A percentile compares a stretch with the other conserved stretches of the same genome.
These are phyloP conservation scores for Campoletis raptor DNA, from an alignment of 2,888 invertebrate species.

Conservation along the genomic window DNA sequence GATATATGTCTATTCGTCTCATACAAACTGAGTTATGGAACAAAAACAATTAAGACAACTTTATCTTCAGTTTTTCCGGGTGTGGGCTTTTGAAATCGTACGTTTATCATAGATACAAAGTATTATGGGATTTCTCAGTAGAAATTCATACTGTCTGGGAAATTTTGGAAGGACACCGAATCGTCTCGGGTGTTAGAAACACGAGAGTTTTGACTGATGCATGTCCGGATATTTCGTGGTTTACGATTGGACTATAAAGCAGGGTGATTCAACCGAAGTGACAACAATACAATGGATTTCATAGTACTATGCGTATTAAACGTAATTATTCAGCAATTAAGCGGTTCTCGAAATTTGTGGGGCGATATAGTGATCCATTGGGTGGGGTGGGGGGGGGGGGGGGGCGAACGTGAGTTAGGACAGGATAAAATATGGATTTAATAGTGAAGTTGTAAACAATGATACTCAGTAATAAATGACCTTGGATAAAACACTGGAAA, in stretches of 20 bases:
- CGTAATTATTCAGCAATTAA: conserved; percentile 71
- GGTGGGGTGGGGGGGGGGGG: background rate
- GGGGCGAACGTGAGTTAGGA: conserved; percentile 9
- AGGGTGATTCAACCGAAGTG: conserved; percentile 37
- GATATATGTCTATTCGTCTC: background rate
- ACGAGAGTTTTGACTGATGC: conserved; percentile 1
- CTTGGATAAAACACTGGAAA: background rate
- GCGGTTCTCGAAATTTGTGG: conserved; percentile 66
- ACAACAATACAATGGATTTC: conserved; percentile 47
- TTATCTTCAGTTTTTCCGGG: background rate
- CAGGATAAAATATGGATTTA: conserved; percentile 25
- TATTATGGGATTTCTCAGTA: background rate
- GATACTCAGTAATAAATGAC: conserved; percentile 1
- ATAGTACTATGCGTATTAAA: conserved; percentile 59
- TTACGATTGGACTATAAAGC: conserved; percentile 13
- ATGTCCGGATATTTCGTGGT: conserved; percentile 24
- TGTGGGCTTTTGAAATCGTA: background rate
- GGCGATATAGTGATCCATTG: conserved; percentile 61
- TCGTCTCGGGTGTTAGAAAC: conserved; percentile 16
- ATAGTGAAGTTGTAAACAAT: conserved; percentile 19
- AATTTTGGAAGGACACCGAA: background rate
- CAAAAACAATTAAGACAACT: background rate
- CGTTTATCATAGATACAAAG: background rate
- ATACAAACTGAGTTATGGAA: background rate
- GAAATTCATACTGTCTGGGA: background rate